Evolutionary conservation across 1,140 invertebrate genomes (phyloP).

Genomic region (Drosophila bocqueti): DNA sequence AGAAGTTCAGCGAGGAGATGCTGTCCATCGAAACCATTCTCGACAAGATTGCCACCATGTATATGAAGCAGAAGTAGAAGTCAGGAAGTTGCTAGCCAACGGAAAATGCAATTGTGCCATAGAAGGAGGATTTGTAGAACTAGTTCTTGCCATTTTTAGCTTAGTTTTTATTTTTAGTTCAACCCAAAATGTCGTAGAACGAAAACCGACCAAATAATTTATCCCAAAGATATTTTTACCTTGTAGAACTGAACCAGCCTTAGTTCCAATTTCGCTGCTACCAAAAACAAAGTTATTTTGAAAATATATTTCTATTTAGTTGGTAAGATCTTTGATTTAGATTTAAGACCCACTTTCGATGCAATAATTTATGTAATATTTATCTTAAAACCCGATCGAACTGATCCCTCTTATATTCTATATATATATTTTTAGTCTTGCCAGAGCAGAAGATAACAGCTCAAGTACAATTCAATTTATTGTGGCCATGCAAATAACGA

Average conservation of each 20-base stretch:
- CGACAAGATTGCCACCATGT: slow-evolving; percentile 86
- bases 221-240: slow-evolving; percentile 66
- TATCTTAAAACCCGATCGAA: slow-evolving; percentile 1
- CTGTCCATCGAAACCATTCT: slow-evolving; percentile 91
- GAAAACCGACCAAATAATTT: slow-evolving; percentile 63
- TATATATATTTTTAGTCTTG: slow-evolving; percentile 49
- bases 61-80: slow-evolving; percentile 79
- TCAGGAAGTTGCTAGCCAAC: slow-evolving; percentile 30
- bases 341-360: slow-evolving; percentile 12
- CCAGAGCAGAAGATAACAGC: slow-evolving; percentile 52
- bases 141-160: slow-evolving; percentile 78
- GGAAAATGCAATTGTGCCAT: slow-evolving; percentile 62
- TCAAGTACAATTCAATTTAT: slow-evolving; percentile 43
- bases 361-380: slow-evolving; percentile 41
- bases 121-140: slow-evolving; percentile 52
- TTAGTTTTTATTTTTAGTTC: slow-evolving; percentile 28
- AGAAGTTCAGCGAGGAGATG: slow-evolving; percentile 90
- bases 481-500: slow-evolving; percentile 66
- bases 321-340: slow-evolving; percentile 13
- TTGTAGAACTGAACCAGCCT: slow-evolving; percentile 37
- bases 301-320: slow-evolving; percentile 12
- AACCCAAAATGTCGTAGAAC: slow-evolving; percentile 39
- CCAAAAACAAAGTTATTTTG: slow-evolving; percentile 49
- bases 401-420: slow-evolving; percentile 20
- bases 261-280: slow-evolving; percentile 41